Base-by-base conservation (phyloP, 2,888 invertebrate species). In the Helicoverpa assulta region DNA sequence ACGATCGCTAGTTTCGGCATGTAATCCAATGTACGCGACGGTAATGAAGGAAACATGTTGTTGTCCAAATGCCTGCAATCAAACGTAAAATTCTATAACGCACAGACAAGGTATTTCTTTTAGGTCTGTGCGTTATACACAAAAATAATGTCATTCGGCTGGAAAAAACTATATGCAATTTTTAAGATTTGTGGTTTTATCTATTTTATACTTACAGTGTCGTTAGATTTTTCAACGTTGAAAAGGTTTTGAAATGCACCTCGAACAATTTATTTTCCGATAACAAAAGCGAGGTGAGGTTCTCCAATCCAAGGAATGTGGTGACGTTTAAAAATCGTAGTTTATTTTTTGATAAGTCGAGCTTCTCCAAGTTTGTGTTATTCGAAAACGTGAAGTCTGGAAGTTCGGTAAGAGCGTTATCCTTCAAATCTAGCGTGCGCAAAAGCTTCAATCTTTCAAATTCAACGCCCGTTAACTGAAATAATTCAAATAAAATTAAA, bases 41-140 rank as follows among this genome's bases (percentile, higher is more conserved):
- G 97, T 59, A 98, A 88, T 74, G 96, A 97, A 51, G 97, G 96
- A 70, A 98, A 96, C 91, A 97, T 96, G 87, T 98, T 98, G 83
- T 97, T 97, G 87, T 98, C 98, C 80, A 98, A 89, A 86, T 98
- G 97, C 73, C 98, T 98, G 91, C 57, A 94, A 96, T 78, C 52
- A 2, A 57, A 43, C 37, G 16, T 4, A 43, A 16, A 10, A 10
- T 16, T 43, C 16, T 4, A 5, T 14, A 4, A 40, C 12, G 4
- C 14, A 8, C 14, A 40, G 40, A 4, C 10, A 40, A 12, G n/a
- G n/a, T n/a, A n/a, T n/a, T n/a, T n/a, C n/a, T n/a, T n/a, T n/a
- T n/a, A n/a, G n/a, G n/a, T n/a, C n/a, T n/a, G n/a, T n/a, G n/a
- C n/a, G n/a, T n/a, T n/a, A n/a, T n/a, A n/a, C n/a, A n/a, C n/a